phyloP scores from a whole-genome alignment of 2,113 vertebrate species.

The Gnathonemus longibarbis region DNA sequence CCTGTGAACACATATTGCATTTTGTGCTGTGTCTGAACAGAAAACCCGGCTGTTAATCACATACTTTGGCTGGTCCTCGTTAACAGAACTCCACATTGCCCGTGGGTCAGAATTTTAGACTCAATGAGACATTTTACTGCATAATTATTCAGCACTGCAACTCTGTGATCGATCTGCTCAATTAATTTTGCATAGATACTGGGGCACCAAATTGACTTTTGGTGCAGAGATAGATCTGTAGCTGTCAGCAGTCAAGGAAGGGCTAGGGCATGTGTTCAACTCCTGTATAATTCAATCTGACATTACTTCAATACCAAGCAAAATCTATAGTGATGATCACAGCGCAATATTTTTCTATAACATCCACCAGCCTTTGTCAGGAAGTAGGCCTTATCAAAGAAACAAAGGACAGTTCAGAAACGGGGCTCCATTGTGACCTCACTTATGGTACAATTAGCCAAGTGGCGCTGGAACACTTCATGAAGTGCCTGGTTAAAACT shows the following conservation, averaged over 20 bases:
- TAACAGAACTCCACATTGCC: background rate
- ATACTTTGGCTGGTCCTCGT: constrained; percentile 46
- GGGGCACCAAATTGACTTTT: background rate
- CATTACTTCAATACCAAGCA: background rate
- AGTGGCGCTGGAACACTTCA: background rate
- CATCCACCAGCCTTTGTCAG: background rate
- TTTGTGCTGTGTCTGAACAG: constrained; percentile 66
- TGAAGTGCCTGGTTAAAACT: background rate
- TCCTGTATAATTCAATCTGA: background rate
- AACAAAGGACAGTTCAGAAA: background rate
- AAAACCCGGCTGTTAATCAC: constrained; percentile 61
- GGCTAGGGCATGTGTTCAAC: background rate
- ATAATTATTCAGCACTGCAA: constrained; percentile 7
- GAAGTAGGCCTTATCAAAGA: background rate
- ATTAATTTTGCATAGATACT: background rate
- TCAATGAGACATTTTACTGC: background rate
- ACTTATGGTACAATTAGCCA: background rate
- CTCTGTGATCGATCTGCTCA: background rate
- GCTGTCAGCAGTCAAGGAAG: background rate
- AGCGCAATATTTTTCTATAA: background rate
- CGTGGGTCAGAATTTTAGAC: background rate
- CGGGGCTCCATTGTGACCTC: background rate
- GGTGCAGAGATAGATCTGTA: background rate
- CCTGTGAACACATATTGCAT: constrained; percentile 70
- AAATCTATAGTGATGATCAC: background rate